Conservation (phyloP, 23 tunicate genomes). For the Halocynthia aurantium region DNA sequence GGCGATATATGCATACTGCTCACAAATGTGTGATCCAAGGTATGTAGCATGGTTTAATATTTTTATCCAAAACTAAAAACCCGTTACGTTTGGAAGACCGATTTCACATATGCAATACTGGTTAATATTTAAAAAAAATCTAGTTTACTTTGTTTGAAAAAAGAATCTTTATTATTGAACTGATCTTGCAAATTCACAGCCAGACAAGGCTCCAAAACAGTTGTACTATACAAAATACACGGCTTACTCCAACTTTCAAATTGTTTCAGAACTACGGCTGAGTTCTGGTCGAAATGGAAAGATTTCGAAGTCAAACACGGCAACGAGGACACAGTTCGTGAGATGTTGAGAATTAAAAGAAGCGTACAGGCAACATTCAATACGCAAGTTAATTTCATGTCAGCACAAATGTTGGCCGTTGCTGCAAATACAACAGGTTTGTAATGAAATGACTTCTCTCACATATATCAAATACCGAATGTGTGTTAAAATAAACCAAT, state of each 20-base stretch:
- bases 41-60: slow-evolving; percentile 25
- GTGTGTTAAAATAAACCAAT: too few relatives aligned
- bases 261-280: slow-evolving; percentile 35
- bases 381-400: slow-evolving; percentile 96
- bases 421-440: slow-evolving; percentile 75
- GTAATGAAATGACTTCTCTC: background rate
- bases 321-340: slow-evolving; percentile 96
- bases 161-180: background rate
- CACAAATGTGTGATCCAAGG: slow-evolving; percentile 94
- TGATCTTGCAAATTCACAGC: too few relatives aligned
- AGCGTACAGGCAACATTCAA: slow-evolving; percentile 93
- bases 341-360: slow-evolving; percentile 89
- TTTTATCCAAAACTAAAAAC: too few relatives aligned
- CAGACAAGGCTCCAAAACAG: too few relatives aligned
- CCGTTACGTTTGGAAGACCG: too few relatives aligned
- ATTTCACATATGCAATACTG: too few relatives aligned
- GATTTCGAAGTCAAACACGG: slow-evolving; percentile 86
- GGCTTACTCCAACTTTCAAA: background rate
- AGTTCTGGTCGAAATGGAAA: slow-evolving; percentile 93
- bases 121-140: background rate
- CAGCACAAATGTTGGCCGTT: slow-evolving; percentile 93
- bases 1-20: slow-evolving; percentile 84
- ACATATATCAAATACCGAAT: too few relatives aligned
- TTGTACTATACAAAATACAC: background rate
- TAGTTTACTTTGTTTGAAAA: slow-evolving; percentile 2